These are phyloP conservation scores for Prionchulus punctatus DNA, from an alignment of 2,888 invertebrate species.

Conservation along the genomic window DNA sequence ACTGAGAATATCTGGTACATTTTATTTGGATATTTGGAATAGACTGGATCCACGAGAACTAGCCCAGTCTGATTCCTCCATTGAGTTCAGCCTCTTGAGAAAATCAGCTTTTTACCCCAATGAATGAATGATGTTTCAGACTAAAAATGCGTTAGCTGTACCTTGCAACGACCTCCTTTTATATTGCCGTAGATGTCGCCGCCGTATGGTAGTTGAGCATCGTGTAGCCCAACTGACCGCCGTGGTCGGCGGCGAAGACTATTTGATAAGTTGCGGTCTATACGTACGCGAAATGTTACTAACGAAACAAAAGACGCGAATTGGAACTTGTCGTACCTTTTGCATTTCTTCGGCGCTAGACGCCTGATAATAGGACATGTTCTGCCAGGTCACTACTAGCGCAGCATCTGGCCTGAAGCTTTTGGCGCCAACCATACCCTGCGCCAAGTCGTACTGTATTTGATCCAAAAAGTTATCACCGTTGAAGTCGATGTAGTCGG, in stretches of 20 bases:
- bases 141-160: too few species aligned
- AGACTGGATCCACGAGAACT: constrained; percentile 27
- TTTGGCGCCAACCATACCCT: constrained; percentile 71
- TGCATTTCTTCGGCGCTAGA: background rate
- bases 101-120: background rate
- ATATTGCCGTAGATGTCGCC: constrained; percentile 27
- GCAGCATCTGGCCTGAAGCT: constrained; percentile 79
- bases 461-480: background rate
- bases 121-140: too few species aligned
- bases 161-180: constrained; percentile 25
- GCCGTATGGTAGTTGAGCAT: constrained; percentile 84
- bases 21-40: constrained; percentile 27
- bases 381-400: constrained; percentile 82
- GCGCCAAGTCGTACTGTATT: constrained; percentile 20
- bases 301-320: too few species aligned
- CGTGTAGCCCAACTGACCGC: constrained; percentile 80
- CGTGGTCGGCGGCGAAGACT: constrained; percentile 59
- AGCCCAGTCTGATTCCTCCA: constrained; percentile 30
- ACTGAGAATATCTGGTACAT: constrained; percentile 28
- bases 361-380: constrained; percentile 54
- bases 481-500: background rate
- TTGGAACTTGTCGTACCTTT: constrained; percentile 32
- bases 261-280: constrained; percentile 91
- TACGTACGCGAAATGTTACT: too few species aligned
- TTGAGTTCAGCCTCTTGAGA: constrained; percentile 25